A percentile compares a stretch with the other conserved stretches of the same genome.
Conservation (phyloP, 2,888 invertebrate genomes). For the Athrips mouffetella region DNA sequence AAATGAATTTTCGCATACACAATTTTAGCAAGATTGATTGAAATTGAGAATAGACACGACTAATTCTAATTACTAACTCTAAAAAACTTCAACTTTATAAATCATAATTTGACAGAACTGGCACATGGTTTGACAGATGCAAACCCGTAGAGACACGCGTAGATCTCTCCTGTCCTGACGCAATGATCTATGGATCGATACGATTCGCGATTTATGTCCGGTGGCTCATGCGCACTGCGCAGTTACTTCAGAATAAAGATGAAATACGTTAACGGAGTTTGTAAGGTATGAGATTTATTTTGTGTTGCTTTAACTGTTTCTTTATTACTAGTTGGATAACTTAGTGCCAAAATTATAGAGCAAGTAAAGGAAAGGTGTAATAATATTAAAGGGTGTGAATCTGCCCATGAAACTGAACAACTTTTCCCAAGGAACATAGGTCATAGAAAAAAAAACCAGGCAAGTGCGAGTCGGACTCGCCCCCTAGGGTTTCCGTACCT, state of each 20-base stretch:
- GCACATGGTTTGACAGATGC: constrained; percentile 34
- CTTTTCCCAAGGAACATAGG: no score
- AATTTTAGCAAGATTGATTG: background rate
- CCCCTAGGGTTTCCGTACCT: no score
- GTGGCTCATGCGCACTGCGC: constrained; percentile 23
- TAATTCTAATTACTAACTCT: background rate
- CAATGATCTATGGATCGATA: constrained; percentile 40
- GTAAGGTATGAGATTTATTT: background rate
- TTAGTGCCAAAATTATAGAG: no score
- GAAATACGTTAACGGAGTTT: background rate
- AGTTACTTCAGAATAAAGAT: constrained; percentile 28
- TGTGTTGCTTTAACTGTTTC: no score
- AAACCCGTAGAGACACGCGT: constrained; percentile 31
- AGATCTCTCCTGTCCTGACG: constrained; percentile 41
- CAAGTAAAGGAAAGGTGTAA: no score
- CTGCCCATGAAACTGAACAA: no score
- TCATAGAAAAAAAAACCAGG: no score
- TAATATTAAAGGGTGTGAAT: no score
- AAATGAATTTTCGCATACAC: background rate
- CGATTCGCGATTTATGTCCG: constrained; percentile 32
- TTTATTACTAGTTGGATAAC: no score
- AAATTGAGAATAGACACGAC: background rate
- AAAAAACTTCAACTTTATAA: constrained; percentile 5
- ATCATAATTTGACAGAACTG: constrained; percentile 22
- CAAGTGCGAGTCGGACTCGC: no score